Conservation (phyloP, 2,797 vertebrate genomes). For the Scarus forsteni region DNA sequence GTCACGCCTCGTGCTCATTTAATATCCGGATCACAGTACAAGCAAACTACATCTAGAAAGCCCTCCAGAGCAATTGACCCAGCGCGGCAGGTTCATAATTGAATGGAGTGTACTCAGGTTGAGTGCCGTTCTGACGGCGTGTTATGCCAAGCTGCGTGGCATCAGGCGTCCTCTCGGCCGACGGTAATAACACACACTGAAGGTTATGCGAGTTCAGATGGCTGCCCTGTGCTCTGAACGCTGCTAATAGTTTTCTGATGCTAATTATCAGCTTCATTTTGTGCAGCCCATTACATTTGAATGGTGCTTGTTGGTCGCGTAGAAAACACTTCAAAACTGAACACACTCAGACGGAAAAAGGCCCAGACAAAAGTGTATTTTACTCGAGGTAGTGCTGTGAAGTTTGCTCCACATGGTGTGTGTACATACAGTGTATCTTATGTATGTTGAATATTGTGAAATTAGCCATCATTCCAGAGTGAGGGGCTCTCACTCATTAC, state of each 20-base stretch:
- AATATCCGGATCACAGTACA: slow-evolving; percentile 23
- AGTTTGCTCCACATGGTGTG: slow-evolving; percentile 61
- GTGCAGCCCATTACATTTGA: slow-evolving; percentile 8
- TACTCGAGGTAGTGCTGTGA: slow-evolving; percentile 71
- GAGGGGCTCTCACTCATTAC: slow-evolving; percentile 15
- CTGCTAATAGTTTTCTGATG: slow-evolving; percentile 6
- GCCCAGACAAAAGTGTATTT: slow-evolving; percentile 55
- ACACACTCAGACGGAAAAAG: slow-evolving; percentile 11
- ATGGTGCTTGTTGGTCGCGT: slow-evolving; percentile 65
- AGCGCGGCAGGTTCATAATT: slow-evolving; percentile 40
- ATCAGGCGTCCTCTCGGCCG: slow-evolving; percentile 23
- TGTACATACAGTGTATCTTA: slow-evolving; percentile 57
- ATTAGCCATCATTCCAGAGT: slow-evolving; percentile 51
- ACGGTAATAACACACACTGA: slow-evolving; percentile 5
- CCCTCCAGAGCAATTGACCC: slow-evolving; percentile 60
- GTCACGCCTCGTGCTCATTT: slow-evolving; percentile 22
- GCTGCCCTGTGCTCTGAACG: slow-evolving; percentile 3
- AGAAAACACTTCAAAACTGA: slow-evolving; percentile 51
- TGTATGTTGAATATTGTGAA: slow-evolving; percentile 60
- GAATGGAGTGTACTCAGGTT: slow-evolving; percentile 48
- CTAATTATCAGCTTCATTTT: slow-evolving; percentile 5
- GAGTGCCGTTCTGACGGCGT: slow-evolving; percentile 42
- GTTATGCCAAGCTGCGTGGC: slow-evolving; percentile 46
- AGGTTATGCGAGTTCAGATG: slow-evolving; percentile 4
- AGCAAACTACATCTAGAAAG: slow-evolving; percentile 43